Evolutionary conservation across 1,140 invertebrate genomes (phyloP), one percentile per base, ranked within the genome.

Genomic region (Leptinotarsa texana): DNA sequence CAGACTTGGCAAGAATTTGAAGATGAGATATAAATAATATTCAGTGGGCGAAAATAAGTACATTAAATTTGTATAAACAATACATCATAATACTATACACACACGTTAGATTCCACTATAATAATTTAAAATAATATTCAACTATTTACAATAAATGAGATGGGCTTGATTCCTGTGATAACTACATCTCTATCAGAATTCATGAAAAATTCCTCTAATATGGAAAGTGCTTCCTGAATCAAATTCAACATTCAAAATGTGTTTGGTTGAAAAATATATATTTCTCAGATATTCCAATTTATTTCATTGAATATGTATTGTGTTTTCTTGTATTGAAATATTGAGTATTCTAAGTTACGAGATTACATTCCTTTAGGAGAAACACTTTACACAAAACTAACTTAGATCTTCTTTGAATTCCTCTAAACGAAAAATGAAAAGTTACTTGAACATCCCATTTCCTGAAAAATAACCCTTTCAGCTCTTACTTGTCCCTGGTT

Each of bases 401-500:
- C 18, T 49, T 21, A 57, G 15, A n/a, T 69, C 18, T 47, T 18
- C 6, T 13, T 47, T 21, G 17, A 69, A 18, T 70, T 70, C 4
- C 6, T 57, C 17, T 21, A 70, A 51, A 70, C 2, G 13, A 51
- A 70, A 27, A 33, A n/a, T 27, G 17, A 42, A 33, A 48, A n/a
- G 67, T 33, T 69, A 69, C 21, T 11, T 15, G 33, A 57, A 57
- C 51, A 6, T 24, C 5, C 63, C 63, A n/a, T 18, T 17, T 15
- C 17, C 67, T 6, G 11, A 42, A 13, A 69, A 0, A 17, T 69
- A 33, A 47, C 67, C 67, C n/a, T 47, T 17, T 72, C 70, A 72
- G 70, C 70, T 72, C 18, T 63, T 72, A 72, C 70, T 72, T 18
- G 57, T 63, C 3, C 70, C 61, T 2, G 70, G 70, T 24, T 71